Percentiles rank a stretch among this genome's conserved stretches.
Conservation (phyloP, 2,113 vertebrate genomes). For the Hippocampus mohnikei region DNA sequence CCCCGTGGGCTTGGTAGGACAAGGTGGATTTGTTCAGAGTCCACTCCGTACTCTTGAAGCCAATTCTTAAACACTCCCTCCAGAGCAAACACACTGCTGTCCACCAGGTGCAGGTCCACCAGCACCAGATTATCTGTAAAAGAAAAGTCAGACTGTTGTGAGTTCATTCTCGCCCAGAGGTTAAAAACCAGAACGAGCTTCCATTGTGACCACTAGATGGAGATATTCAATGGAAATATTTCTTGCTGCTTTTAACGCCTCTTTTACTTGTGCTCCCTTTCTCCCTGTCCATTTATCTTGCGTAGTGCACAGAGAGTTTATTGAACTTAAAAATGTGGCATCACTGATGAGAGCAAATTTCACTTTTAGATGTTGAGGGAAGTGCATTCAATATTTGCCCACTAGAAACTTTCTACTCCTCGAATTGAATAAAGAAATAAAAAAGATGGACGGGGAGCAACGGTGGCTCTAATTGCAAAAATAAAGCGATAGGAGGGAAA, state of each 20-base stretch:
- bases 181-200: neutral
- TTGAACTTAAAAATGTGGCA: slow-evolving; percentile 34
- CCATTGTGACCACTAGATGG: slow-evolving; percentile 49
- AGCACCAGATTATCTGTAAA: slow-evolving; percentile 73
- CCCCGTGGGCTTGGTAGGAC: slow-evolving; percentile 76
- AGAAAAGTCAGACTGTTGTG: neutral
- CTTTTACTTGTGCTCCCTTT: slow-evolving; percentile 4
- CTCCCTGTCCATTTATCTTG: slow-evolving; percentile 14
- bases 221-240: neutral
- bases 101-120: slow-evolving; percentile 80
- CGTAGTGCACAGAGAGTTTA: neutral
- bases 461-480: neutral
- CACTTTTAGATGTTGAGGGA: neutral
- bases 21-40: slow-evolving; percentile 86
- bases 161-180: neutral
- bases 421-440: too few species aligned
- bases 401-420: too few species aligned
- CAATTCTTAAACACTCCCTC: slow-evolving; percentile 86
- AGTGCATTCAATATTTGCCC: too few species aligned
- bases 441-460: neutral
- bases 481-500: slow-evolving; percentile 12
- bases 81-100: slow-evolving; percentile 78
- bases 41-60: slow-evolving; percentile 81
- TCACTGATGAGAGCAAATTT: slow-evolving; percentile 26
- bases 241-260: neutral